Evolutionary conservation across 2,888 invertebrate genomes (phyloP).

Genomic region (Sisyra nigra): DNA sequence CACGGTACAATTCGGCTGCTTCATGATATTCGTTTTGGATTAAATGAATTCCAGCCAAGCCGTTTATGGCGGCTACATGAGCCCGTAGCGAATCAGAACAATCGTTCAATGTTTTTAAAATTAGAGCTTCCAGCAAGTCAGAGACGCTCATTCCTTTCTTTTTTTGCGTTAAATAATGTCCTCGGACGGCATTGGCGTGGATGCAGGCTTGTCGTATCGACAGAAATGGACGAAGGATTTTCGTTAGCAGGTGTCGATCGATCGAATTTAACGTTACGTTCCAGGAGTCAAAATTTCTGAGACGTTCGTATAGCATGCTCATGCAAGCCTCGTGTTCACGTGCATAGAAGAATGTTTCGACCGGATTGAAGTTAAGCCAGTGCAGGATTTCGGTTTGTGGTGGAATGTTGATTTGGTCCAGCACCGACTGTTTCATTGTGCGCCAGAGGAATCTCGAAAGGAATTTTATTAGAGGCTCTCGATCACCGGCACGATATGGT

Average conservation of each 20-base stretch:
- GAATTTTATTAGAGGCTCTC: slow-evolving; percentile 31
- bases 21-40: slow-evolving; percentile 31
- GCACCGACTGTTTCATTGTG: slow-evolving; percentile 47
- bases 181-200: slow-evolving; percentile 44
- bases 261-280: slow-evolving; percentile 30
- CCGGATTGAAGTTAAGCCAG: slow-evolving; percentile 46
- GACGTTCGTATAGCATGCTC: slow-evolving; percentile 28
- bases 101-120: slow-evolving; percentile 38
- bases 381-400: slow-evolving; percentile 39
- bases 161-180: slow-evolving; percentile 32
- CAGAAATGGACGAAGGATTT: slow-evolving; percentile 43
- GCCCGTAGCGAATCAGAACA: slow-evolving; percentile 46
- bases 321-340: slow-evolving; percentile 37
- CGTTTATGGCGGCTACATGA: slow-evolving; percentile 48
- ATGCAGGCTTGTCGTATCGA: slow-evolving; percentile 54
- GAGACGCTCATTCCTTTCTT: slow-evolving; percentile 41
- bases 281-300: slow-evolving; percentile 25
- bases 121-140: slow-evolving; percentile 47
- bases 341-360: slow-evolving; percentile 59
- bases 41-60: slow-evolving; percentile 44
- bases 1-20: slow-evolving; percentile 43
- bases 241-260: slow-evolving; percentile 27
- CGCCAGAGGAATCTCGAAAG: slow-evolving; percentile 48
- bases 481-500: slow-evolving; percentile 31
- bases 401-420: slow-evolving; percentile 49